Evolutionary conservation across 2,113 vertebrate species (phyloP), one percentile per base, ranked within the genome.

Genomic region (Chaetorhynchus papuensis): DNA sequence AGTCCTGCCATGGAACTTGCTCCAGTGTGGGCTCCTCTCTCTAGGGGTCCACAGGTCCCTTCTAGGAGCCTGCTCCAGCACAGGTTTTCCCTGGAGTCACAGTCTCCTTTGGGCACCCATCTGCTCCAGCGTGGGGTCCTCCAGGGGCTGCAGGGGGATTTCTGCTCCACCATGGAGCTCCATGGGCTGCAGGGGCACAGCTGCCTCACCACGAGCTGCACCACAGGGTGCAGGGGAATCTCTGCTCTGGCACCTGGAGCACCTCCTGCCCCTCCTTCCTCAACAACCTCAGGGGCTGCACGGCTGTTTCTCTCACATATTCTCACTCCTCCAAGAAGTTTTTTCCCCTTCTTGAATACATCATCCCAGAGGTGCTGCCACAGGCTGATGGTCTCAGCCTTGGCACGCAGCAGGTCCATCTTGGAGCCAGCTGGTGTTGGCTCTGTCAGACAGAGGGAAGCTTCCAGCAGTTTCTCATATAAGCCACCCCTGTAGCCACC

Each of bases 171-270:
- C 24, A 14, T 39, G 60, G 45, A n/a, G 19, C 39, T n/a, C 39
- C 45, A 31, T 2, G 30, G 53, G 39, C 61, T 60, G 13, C 6
- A 4, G 41, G 15, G 54, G 10, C 47, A 83, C 24, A 11, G 61
- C 47, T 69, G 47, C n/a, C 16, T n/a, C 61, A 4, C 30, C 47
- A 31, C 6, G 39, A 0, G 5, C 47, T 68, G 20, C 21, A 35
- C 21, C n/a, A 53, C 1, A 2, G 28, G 13, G 2, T 47, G 54
- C 53, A 68, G 54, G 0, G 3, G 13, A 54, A 83, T 11, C 13
- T 53, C 39, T 54, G 47, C 39, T 47, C 0, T 0, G 1, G 69
- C 30, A 20, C 19, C 39, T 68, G 21, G 4, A 61, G 14, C n/a
- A 61, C 21, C 17, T 76, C 70, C 54, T 49, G 54, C 8, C 47